Evolutionary conservation across 2,888 invertebrate genomes (phyloP), one percentile per base, ranked within the genome.

Genomic region (Drosophila siamana): DNA sequence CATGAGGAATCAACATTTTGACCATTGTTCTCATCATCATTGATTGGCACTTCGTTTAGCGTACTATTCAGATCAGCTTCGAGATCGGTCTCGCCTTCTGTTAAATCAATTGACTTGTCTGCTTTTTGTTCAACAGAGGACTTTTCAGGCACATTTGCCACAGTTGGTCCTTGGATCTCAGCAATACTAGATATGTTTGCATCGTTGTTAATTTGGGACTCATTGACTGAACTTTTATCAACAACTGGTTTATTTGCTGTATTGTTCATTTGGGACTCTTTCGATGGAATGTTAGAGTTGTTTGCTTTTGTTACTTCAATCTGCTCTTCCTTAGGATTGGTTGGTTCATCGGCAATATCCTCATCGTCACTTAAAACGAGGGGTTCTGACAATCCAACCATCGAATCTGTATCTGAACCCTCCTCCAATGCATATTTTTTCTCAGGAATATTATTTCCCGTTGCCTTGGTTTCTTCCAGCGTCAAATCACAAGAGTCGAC

Each of bases 321-420:
- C n/a, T n/a, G 4, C 1, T 33, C 33, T n/a, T 33, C 11, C 4
- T n/a, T 33, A 1, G n/a, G 5, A 4, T 4, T 33, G n/a, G 33
- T 33, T 2, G 4, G 1, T 8, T 28, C 13, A 33, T 44, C 41
- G 1, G n/a, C 40, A 13, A 55, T 59, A 4, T 52, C 50, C 5
- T 71, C 74, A 51, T 87, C 85, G 22, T 89, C 89, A 51, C 86
- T 89, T 0, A 89, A 47, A 9, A 86, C 30, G 13, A 89, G 55
- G 24, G 77, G 70, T 43, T 85, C 89, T 0, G 60, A 22, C 36
- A 84, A 61, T 2, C 86, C 86, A 2, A 67, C 48, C 38, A 55
- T 66, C 1, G 86, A 80, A 56, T 83, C 86, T 2, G 62, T 65
- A 44, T 70, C 76, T 2, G 69, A 69, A 0, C 9, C 8, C 6